Evolutionary conservation across 64 coral and sea anemone species (phyloP).

Genomic region (Cladopsammia gracilis): DNA sequence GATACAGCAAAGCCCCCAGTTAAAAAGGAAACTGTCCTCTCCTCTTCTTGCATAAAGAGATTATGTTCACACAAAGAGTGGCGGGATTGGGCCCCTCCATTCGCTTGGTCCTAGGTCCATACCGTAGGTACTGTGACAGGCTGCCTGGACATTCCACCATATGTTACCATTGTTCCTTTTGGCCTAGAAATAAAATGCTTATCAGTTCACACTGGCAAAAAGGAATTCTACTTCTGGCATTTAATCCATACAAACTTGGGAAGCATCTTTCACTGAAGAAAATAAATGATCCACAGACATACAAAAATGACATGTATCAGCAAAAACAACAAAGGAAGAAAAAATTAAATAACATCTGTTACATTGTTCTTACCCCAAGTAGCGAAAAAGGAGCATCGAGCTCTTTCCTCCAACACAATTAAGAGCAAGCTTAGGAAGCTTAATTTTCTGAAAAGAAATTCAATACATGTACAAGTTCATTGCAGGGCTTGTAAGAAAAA

Average conservation of each 20-base stretch:
- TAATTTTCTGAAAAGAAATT: conserved; percentile 49
- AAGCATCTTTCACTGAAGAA: too few relatives aligned
- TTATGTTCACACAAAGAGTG: too few relatives aligned
- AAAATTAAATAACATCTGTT: neutral
- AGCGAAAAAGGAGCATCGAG: conserved; percentile 44
- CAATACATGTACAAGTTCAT: too few relatives aligned
- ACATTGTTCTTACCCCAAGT: conserved; percentile 5
- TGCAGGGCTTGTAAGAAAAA: too few relatives aligned
- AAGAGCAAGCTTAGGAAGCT: conserved; percentile 78
- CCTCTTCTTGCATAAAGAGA: too few relatives aligned
- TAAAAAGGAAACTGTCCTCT: too few relatives aligned
- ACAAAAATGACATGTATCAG: too few relatives aligned
- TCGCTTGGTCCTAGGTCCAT: neutral
- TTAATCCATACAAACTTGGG: neutral
- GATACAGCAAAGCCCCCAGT: too few relatives aligned
- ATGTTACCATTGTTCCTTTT: conserved; percentile 73
- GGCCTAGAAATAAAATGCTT: conserved; percentile 23
- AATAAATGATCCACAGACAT: neutral
- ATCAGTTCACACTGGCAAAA: neutral
- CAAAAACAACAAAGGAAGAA: neutral
- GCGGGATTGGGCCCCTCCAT: too few relatives aligned
- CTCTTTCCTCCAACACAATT: conserved; percentile 98
- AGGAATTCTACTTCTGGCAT: neutral
- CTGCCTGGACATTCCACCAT: conserved; percentile 87
- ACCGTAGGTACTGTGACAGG: conserved; percentile 81